phyloP scores from a whole-genome alignment of 2,888 invertebrate genomes.

The Creontiades dilutus region DNA sequence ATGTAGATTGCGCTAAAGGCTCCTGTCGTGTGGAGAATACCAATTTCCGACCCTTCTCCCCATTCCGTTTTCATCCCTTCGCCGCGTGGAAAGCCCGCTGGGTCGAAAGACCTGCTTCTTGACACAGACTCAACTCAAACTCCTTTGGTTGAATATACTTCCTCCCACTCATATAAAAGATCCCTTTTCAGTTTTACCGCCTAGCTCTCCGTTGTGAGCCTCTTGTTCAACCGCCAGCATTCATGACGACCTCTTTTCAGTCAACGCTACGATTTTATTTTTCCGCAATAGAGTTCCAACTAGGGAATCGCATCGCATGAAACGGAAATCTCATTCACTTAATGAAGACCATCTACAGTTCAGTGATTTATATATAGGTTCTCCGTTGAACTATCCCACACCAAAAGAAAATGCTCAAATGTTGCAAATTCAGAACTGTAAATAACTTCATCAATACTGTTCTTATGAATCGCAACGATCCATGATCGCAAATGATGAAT shows the following conservation, averaged over 20 bases:
- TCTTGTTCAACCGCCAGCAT: neutral
- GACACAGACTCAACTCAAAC: neutral
- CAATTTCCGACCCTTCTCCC: slow-evolving; percentile 55
- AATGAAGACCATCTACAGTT: no score
- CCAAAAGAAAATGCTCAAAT: no score
- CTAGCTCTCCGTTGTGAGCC: neutral
- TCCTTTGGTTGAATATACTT: slow-evolving; percentile 13
- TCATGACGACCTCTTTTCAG: slow-evolving; percentile 7
- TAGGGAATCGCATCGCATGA: neutral
- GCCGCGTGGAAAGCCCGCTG: neutral
- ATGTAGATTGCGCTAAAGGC: slow-evolving; percentile 61
- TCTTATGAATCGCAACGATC: no score
- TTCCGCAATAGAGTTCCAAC: neutral
- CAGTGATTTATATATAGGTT: no score
- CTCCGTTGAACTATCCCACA: no score
- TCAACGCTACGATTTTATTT: neutral
- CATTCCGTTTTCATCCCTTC: slow-evolving; percentile 33
- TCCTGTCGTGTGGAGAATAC: slow-evolving; percentile 60
- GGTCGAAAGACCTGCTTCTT: slow-evolving; percentile 34
- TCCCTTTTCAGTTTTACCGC: neutral
- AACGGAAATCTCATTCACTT: neutral
- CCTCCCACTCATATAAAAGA: neutral
- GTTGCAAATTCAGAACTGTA: no score
- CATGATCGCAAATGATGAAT: no score
- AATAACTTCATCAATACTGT: no score